Percentiles rank a stretch among this genome's conserved stretches.
phyloP scores from a whole-genome alignment of 2,797 vertebrate genomes.

The Acanthurus leucopareius region DNA sequence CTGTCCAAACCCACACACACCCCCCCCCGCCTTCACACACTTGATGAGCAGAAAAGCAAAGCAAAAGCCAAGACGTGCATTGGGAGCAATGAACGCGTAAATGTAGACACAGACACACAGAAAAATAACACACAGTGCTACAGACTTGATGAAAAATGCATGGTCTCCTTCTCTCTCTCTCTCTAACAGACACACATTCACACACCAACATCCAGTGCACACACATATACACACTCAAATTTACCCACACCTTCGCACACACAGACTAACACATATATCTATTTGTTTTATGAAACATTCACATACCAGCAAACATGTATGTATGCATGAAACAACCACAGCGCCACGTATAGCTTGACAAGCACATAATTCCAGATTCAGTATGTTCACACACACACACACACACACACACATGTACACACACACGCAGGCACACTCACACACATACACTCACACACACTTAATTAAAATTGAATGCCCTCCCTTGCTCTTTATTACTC shows the following conservation, averaged over 20 bases:
- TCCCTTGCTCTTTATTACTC: slow-evolving; percentile 32
- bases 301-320: slow-evolving; percentile 16
- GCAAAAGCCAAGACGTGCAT: slow-evolving; percentile 57
- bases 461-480: slow-evolving; percentile 49
- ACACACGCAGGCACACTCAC: slow-evolving; percentile 21
- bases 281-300: slow-evolving; percentile 10
- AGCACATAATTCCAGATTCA: slow-evolving; percentile 21
- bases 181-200: slow-evolving; percentile 9
- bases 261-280: not conserved
- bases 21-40: slow-evolving; percentile 40
- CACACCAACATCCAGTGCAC: not conserved
- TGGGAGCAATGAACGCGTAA: slow-evolving; percentile 9
- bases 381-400: not conserved
- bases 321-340: slow-evolving; percentile 20
- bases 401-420: slow-evolving; percentile 2
- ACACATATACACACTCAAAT: not conserved
- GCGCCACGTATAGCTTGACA: slow-evolving; percentile 21
- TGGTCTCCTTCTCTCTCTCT: slow-evolving; percentile 17
- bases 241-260: not conserved
- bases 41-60: slow-evolving; percentile 62
- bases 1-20: slow-evolving; percentile 15
- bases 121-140: slow-evolving; percentile 21
- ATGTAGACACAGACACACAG: slow-evolving; percentile 18
- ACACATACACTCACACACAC: slow-evolving; percentile 13
- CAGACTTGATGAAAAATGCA: slow-evolving; percentile 55